Base-by-base conservation (phyloP, 2,888 invertebrate genomes). In the Dynastes hyllus region DNA sequence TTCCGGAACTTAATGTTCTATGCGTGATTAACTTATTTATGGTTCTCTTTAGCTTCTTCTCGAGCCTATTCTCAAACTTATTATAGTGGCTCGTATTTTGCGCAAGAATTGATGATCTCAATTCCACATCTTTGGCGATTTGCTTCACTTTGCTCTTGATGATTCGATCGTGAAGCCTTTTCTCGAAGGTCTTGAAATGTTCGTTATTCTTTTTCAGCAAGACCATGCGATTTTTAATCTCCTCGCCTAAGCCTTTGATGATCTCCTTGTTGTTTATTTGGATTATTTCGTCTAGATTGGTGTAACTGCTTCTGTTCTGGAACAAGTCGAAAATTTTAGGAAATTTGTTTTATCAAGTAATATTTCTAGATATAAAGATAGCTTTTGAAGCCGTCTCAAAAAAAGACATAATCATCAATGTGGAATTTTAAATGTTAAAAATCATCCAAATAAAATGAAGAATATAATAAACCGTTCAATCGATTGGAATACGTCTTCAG, bases 61-160 rank as follows among this genome's bases (percentile, higher is more conserved):
- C 78, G n/a, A 80, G 40, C 45, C 73, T 79, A 4, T 50, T 70
- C 9, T 77, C 79, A 29, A 73, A 77, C 13, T 70, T 40, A 45
- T 70, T 76, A 32, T 51, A 79, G n/a, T 79, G 71, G 27, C 27
- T 37, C 11, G 66, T 61, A n/a, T 70, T 22, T n/a, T 71, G 50
- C 8, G 32, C 11, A 13, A 71, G 8, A 32, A 63, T 22, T 22
- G 77, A 69, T 27, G 69, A 70, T 50, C 66, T 53, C 13, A 29
- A 1, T 37, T 71, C 37, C 32, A 53, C 71, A 37, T 71, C 61
- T 6, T 29, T 63, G 29, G 63, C 22, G 22, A 45, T 45, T 27
- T 61, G 73, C 45, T 61, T 61, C 27, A 75, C 8, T 6, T 75
- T 75, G 61, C 27, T 75, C 37, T 45, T 61, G 6, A 65, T 51